A percentile compares a stretch with the other conserved stretches of the same genome.
These are phyloP conservation scores for Elephas maximus DNA, from an alignment of 2,113 vertebrate species.

Conservation along the genomic window DNA sequence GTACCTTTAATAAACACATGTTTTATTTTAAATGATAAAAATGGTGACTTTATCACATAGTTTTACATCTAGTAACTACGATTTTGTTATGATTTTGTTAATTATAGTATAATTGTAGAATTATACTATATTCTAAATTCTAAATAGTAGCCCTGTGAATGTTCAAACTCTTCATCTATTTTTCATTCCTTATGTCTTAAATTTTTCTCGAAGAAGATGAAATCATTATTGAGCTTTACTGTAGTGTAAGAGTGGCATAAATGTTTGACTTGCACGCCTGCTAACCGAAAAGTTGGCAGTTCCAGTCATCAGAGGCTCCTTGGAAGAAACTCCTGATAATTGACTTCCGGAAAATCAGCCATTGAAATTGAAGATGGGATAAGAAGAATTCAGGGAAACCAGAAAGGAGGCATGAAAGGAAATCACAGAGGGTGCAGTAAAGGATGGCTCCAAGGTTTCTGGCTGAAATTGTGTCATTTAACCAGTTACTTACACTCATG, in stretches of 20 bases:
- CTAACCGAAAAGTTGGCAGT: background rate
- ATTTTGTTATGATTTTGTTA: background rate
- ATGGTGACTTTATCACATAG: background rate
- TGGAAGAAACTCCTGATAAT: background rate
- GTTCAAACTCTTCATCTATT: background rate
- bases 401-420: background rate
- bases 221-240: background rate
- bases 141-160: background rate
- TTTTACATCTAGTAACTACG: background rate
- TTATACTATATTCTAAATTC: background rate
- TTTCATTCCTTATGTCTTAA: background rate
- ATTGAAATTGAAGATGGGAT: background rate
- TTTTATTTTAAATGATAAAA: constrained; percentile 46
- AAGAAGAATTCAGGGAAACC: background rate
- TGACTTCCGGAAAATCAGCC: too few relatives aligned
- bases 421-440: background rate
- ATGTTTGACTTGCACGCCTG: background rate
- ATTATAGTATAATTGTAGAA: background rate
- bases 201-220: background rate
- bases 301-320: background rate
- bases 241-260: background rate
- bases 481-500: too few relatives aligned
- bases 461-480: too few relatives aligned
- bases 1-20: background rate
- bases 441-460: background rate